Evolutionary conservation across 2,888 invertebrate genomes (phyloP).

Genomic region (Chironomus tentans): DNA sequence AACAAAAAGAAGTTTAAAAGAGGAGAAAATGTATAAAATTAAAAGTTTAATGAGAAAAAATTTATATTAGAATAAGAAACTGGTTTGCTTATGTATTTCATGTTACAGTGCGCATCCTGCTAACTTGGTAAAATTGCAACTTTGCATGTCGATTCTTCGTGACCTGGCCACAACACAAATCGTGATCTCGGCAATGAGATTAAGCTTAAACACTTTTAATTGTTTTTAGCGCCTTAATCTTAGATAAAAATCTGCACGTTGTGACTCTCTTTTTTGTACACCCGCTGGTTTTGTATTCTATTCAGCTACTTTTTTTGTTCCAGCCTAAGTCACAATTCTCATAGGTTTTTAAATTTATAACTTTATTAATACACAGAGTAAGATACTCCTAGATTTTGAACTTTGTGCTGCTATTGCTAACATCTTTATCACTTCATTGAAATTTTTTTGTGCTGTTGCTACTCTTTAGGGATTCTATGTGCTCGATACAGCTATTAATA

Average conservation of each 20-base stretch:
- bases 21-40: conserved; percentile 24
- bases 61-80: conserved; percentile 21
- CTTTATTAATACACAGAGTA: not conserved
- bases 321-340: no score
- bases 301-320: not conserved
- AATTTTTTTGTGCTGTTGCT: not conserved
- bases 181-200: conserved; percentile 21
- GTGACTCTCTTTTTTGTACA: conserved; percentile 14
- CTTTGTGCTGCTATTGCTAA: not conserved
- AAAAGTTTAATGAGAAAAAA: conserved; percentile 25
- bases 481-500: no score
- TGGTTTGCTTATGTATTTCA: conserved; percentile 22
- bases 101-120: conserved; percentile 14
- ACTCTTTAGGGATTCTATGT: no score
- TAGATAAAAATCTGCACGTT: conserved; percentile 21
- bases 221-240: conserved; percentile 27
- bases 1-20: conserved; percentile 1
- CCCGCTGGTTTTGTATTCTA: not conserved
- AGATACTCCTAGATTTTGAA: not conserved
- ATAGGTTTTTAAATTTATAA: not conserved
- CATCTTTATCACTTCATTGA: not conserved
- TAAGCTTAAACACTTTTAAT: conserved; percentile 27
- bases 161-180: conserved; percentile 20
- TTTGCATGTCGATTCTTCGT: conserved; percentile 15
- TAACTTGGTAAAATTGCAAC: conserved; percentile 15